Base-by-base conservation (phyloP, 1,140 invertebrate genomes). In the Hermetia illucens region DNA sequence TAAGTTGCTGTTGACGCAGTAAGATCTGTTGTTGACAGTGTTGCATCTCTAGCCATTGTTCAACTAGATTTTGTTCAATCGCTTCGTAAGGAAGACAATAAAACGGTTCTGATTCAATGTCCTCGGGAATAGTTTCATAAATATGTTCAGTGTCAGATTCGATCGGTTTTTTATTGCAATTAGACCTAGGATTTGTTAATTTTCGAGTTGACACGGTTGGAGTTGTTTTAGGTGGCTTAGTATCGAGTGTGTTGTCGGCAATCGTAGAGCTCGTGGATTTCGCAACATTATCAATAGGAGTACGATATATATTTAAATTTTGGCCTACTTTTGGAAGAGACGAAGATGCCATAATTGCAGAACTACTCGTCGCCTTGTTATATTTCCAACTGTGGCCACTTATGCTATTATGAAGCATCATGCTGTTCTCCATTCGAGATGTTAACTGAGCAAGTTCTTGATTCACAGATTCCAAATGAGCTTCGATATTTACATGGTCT, bases 91-190 rank as follows among this genome's bases (percentile, higher is more conserved):
- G 75, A n/a, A 69, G 71, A 33, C 69, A 76, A 44, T 77, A 79
- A 18, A 77, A 68, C 0, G 72, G 74, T 39, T 77, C 75, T 0
- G 59, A 61, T 51, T 71, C 73, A 4, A 70, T 69, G 13, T 72
- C 68, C 45, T 77, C 75, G 1, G 74, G 73, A 41, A 77, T 78
- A 0, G 75, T 77, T 50, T 78, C 75, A 45, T 79, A 79, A 41
- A 78, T 77, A 49, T 77, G 75, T 43, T 78, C 75, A 12, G 63
- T 65, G 38, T 69, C 67, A 6, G 55, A 56, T 38, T 55, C 55
- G 22, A 41, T 39, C 15, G 46, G 50, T 22, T 21, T 49, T 45
- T 38, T 53, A 45, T 13, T 47, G 48, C 20, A 52, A 39, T 27
- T 53, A 45, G 24, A 25, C n/a, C 3, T 46, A 44, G 1, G 49